Evolutionary conservation across 2,113 vertebrate species (phyloP), one percentile per base, ranked within the genome.

Genomic region (Sapayoa aenigma): DNA sequence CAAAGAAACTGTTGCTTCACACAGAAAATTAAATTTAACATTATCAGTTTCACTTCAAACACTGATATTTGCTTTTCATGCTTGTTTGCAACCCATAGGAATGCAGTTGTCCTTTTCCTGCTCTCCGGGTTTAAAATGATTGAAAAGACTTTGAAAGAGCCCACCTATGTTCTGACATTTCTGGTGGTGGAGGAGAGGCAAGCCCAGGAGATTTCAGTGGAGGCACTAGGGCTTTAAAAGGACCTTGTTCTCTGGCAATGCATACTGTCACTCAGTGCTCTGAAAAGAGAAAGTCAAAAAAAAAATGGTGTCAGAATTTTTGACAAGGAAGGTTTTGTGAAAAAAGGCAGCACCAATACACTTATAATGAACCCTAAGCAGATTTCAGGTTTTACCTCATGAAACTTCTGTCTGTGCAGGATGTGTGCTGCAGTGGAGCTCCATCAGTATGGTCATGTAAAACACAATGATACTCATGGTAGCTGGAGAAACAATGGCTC

Each of bases 81-180:
- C 22, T 35, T 41, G 50, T 69, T 79, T 79, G 53, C 59, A 75
- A 74, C 19, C 39, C 3, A 4, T 30, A 50, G 37, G 18, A 72
- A 76, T 37, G 41, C 14, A 56, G 30, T 20, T 87, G 24, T n/a
- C 9, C 11, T 75, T 74, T 78, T 65, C 33, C 33, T 71, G 10
- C 30, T 44, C 67, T 27, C 35, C 44, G 37, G 19, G 14, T 20
- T 65, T 30, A 74, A 74, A 78, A 59, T 30, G 7, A 35, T 19
- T 62, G 24, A 80, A 52, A 84, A 72, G 42, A 28, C 15, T 74
- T 73, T 39, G 23, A 71, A 90, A 85, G n/a, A 73, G 9, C 17
- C 18, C 35, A 18, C 6, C 3, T 81, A 14, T 2, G 4, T 4
- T 81, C 17, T 2, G 2, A 4, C 0, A 1, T 16, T 56, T 62